Conservation (phyloP, 2,888 invertebrate genomes). For the Drosophila ochracea region DNA sequence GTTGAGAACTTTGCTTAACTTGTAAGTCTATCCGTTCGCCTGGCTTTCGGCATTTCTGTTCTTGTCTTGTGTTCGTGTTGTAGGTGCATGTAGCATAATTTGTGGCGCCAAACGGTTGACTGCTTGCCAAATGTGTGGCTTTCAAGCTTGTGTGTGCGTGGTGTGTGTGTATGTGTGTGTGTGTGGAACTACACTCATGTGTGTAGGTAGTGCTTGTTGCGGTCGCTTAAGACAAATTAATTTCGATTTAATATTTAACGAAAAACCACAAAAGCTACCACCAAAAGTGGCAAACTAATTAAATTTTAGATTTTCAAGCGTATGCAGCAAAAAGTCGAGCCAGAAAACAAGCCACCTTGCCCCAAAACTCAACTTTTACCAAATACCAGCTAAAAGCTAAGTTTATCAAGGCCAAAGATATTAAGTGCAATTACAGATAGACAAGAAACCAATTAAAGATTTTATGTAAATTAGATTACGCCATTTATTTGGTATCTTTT, state of each 20-base stretch:
- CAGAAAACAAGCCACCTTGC: neutral
- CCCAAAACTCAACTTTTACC: neutral
- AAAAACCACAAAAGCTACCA: constrained; percentile 55
- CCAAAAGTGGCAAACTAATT: constrained; percentile 70
- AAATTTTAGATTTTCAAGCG: constrained; percentile 48
- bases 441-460: constrained; percentile 1
- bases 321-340: neutral
- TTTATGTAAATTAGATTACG: neutral
- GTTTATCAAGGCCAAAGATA: neutral
- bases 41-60: constrained; percentile 1
- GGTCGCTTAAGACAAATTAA: constrained; percentile 70
- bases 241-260: constrained; percentile 66
- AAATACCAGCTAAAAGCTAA: neutral
- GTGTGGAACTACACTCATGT: neutral
- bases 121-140: constrained; percentile 49
- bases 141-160: neutral
- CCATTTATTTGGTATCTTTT: neutral
- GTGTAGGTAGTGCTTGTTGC: constrained; percentile 27
- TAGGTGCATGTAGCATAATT: constrained; percentile 37
- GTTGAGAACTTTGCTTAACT: constrained; percentile 39
- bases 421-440: neutral
- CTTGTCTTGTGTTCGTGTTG: constrained; percentile 4
- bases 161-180: constrained; percentile 1
- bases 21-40: constrained; percentile 11
- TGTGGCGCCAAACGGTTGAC: constrained; percentile 36